Evolutionary conservation across 23 tunicate species (phyloP).

Genomic region (Aplidium turbinatum): DNA sequence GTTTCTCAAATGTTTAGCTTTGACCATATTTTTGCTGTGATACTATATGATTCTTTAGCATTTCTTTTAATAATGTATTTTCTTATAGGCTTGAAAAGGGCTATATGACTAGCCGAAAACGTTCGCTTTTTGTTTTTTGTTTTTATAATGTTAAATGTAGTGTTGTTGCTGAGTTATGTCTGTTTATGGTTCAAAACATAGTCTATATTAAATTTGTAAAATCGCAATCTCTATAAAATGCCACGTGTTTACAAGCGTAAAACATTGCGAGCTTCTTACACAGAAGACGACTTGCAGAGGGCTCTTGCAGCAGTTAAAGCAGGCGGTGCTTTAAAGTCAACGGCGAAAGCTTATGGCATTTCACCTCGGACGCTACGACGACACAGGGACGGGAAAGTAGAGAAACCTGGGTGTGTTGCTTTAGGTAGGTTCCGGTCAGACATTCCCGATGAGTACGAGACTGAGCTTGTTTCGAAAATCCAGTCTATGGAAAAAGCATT

Average conservation of each 20-base stretch:
- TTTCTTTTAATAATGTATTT: no score
- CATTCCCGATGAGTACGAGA: neutral
- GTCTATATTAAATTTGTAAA: no score
- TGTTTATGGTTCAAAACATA: no score
- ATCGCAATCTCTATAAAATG: no score
- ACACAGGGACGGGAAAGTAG: constrained; percentile 5
- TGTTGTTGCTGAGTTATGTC: no score
- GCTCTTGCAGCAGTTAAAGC: neutral
- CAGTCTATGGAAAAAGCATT: constrained; percentile 8
- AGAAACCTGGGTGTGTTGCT: neutral
- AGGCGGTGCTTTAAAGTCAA: neutral
- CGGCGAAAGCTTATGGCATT: constrained; percentile 14
- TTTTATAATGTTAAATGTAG: no score
- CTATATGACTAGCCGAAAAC: no score
- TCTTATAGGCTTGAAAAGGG: no score
- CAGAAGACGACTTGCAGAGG: constrained; percentile 15
- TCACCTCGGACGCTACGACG: neutral
- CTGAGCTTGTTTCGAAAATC: neutral
- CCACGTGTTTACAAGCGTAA: constrained; percentile 1
- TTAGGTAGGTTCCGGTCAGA: constrained; percentile 16
- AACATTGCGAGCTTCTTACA: constrained; percentile 17
- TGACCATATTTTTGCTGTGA: no score
- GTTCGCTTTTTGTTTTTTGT: no score
- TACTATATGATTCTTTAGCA: no score
- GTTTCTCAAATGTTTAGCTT: no score